Percentiles rank a stretch among this genome's conserved stretches.
These are phyloP conservation scores for Triplophysa yarkandensis DNA, from an alignment of 2,797 vertebrate species.

Conservation along the genomic window DNA sequence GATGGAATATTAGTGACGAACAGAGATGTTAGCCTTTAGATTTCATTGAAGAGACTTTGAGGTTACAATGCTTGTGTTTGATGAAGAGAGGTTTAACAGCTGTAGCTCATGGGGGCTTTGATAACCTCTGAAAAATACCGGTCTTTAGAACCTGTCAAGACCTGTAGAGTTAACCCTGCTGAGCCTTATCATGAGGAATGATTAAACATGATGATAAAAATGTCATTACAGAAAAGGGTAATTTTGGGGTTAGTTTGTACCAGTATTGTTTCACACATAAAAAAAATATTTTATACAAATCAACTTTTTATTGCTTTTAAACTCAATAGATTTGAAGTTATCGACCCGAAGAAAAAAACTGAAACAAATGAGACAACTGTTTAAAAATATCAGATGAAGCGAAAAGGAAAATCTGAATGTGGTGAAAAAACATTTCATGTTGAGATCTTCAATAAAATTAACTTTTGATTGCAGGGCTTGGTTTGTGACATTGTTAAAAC, in stretches of 20 bases:
- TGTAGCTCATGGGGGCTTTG: slow-evolving; percentile 47
- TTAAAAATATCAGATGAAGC: too few relatives aligned
- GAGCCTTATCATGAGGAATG: slow-evolving; percentile 4
- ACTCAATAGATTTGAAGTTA: neutral
- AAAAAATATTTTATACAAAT: too few relatives aligned
- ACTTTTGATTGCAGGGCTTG: too few relatives aligned
- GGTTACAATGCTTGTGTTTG: slow-evolving; percentile 7
- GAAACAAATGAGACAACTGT: too few relatives aligned
- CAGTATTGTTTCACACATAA: neutral
- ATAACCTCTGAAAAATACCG: slow-evolving; percentile 52
- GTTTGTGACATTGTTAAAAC: too few relatives aligned
- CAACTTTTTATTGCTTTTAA: too few relatives aligned
- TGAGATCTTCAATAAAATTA: too few relatives aligned
- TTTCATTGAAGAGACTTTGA: slow-evolving; percentile 2
- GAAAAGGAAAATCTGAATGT: too few relatives aligned
- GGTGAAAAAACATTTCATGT: too few relatives aligned
- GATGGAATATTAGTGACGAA: neutral
- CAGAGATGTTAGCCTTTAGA: neutral
- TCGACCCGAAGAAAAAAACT: too few relatives aligned
- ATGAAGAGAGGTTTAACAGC: slow-evolving; percentile 45
- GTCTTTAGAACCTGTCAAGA: slow-evolving; percentile 58
- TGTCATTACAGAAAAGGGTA: neutral
- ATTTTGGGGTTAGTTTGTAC: neutral
- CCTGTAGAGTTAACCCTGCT: slow-evolving; percentile 33
- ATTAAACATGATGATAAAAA: neutral